These are phyloP conservation scores for Pelobates cultripes DNA, from an alignment of 2,797 vertebrate genomes.

Conservation along the genomic window DNA sequence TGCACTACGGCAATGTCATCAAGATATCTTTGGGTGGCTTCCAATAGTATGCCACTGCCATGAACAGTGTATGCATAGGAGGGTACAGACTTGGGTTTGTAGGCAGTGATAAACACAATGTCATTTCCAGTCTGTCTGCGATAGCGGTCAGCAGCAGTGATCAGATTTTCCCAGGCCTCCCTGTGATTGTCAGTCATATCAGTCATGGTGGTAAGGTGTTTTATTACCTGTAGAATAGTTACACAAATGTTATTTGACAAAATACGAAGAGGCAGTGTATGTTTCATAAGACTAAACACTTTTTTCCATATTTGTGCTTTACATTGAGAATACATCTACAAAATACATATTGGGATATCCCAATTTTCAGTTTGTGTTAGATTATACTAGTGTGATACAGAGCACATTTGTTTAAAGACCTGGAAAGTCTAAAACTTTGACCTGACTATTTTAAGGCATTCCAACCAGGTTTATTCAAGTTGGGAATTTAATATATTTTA, in stretches of 20 bases:
- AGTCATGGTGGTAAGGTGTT: conserved; percentile 59
- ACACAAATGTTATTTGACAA: background rate
- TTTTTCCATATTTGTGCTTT: too few relatives aligned
- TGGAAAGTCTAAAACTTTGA: too few relatives aligned
- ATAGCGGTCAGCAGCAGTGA: conserved; percentile 82
- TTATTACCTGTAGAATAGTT: background rate
- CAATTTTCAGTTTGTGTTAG: too few relatives aligned
- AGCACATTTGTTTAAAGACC: too few relatives aligned
- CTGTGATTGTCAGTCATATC: conserved; percentile 87
- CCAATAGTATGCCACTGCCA: conserved; percentile 83
- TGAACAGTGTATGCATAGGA: conserved; percentile 82
- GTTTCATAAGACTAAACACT: too few relatives aligned
- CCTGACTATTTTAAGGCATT: too few relatives aligned
- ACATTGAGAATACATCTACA: too few relatives aligned
- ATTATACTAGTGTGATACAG: too few relatives aligned
- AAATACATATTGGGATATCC: too few relatives aligned
- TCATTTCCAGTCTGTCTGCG: conserved; percentile 87
- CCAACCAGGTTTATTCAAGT: too few relatives aligned
- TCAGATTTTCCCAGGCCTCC: conserved; percentile 86
- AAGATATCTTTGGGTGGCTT: conserved; percentile 82
- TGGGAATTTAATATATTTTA: too few relatives aligned
- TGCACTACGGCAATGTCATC: conserved; percentile 89
- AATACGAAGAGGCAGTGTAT: too few relatives aligned
- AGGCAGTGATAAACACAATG: conserved; percentile 84
- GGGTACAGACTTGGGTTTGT: conserved; percentile 72